phyloP scores from a whole-genome alignment of 2,113 vertebrate species.

The Ptilorrhoa leucosticta region DNA sequence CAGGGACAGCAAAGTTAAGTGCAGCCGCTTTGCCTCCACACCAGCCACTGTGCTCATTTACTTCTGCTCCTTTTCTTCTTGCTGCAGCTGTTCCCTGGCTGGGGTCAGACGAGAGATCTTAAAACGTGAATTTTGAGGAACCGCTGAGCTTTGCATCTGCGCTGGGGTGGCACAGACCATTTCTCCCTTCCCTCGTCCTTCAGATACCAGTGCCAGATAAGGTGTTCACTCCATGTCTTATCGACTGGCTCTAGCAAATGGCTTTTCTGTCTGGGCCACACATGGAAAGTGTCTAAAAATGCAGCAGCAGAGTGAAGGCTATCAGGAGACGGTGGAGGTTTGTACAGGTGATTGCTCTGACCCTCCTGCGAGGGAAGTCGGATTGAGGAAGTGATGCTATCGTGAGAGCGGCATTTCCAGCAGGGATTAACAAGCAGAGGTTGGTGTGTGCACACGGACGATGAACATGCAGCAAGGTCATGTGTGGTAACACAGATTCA shows the following conservation, averaged over 20 bases:
- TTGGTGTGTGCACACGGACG: fast-evolving
- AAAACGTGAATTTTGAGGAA: background rate
- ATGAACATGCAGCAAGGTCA: background rate
- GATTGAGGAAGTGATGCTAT: background rate
- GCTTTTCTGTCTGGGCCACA: background rate
- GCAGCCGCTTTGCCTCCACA: background rate
- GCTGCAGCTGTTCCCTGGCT: background rate
- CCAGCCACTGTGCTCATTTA: fast-evolving
- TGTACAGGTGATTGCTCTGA: background rate
- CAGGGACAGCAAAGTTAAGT: background rate
- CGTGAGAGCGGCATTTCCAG: fast-evolving
- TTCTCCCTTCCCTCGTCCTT: background rate
- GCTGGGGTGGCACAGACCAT: background rate
- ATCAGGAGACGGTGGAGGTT: background rate
- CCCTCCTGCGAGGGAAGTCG: background rate
- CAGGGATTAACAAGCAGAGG: background rate
- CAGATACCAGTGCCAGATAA: background rate
- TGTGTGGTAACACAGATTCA: no score
- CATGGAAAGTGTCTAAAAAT: background rate
- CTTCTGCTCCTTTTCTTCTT: background rate
- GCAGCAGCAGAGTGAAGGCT: background rate
- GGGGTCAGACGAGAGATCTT: background rate
- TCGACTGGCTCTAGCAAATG: background rate
- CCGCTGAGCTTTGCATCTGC: background rate
- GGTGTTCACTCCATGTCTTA: background rate